phyloP scores from a whole-genome alignment of 2,797 vertebrate species.

The Microtus agrestis region DNA sequence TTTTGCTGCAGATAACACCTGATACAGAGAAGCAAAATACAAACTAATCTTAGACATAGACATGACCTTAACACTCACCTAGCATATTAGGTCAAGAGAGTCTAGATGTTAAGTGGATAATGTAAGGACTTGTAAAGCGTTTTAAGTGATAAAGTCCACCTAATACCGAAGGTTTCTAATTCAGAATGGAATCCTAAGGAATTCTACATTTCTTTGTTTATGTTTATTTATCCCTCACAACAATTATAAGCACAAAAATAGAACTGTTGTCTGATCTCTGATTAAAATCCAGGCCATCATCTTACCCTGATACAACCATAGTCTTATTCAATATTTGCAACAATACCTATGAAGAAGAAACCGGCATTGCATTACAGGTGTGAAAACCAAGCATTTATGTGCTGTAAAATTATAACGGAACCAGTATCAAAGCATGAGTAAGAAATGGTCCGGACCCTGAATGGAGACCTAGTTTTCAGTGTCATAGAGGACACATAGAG shows the following conservation, averaged over 20 bases:
- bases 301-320: not conserved
- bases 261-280: not conserved
- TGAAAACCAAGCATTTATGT: not conserved
- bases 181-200: slow-evolving; percentile 10
- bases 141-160: not conserved
- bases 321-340: not conserved
- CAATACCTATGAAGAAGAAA: not conserved
- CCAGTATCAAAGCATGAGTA: not conserved
- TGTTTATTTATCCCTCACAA: not conserved
- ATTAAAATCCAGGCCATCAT: not conserved
- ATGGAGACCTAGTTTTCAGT: slow-evolving; percentile 17
- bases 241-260: not conserved
- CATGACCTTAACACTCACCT: not conserved
- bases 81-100: not conserved
- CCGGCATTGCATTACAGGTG: not conserved
- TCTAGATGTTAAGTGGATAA: not conserved
- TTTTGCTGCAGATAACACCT: not conserved
- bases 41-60: not conserved
- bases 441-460: not conserved
- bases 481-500: not conserved
- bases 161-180: not conserved
- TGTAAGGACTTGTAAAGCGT: not conserved
- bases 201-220: not conserved
- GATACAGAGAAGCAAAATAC: not conserved
- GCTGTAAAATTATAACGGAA: not conserved